Evolutionary conservation across 2,888 invertebrate species (phyloP).

Genomic region (Tetropium fuscum): DNA sequence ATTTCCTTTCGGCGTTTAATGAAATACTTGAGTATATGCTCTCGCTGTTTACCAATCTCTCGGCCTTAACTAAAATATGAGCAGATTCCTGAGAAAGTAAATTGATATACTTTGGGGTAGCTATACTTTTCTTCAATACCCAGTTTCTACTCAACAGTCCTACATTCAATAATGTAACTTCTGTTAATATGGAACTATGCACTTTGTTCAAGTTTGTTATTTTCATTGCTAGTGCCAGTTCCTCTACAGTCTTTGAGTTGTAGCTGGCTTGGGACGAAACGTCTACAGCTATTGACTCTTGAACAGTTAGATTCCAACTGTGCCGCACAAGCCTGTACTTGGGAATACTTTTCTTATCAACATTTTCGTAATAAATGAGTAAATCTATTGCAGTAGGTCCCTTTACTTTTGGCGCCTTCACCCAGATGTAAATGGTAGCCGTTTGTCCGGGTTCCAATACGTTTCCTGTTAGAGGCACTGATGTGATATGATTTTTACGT

Average conservation of each 20-base stretch:
- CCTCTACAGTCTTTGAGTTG: conserved; percentile 65
- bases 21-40: conserved; percentile 62
- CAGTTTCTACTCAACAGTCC: conserved; percentile 74
- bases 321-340: conserved; percentile 74
- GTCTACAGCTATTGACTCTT: conserved; percentile 72
- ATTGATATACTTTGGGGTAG: conserved; percentile 60
- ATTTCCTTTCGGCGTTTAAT: conserved; percentile 51
- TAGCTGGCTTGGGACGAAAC: conserved; percentile 67
- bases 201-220: conserved; percentile 77
- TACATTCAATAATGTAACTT: conserved; percentile 71
- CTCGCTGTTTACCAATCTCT: conserved; percentile 52
- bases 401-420: conserved; percentile 76
- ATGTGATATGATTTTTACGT: conserved; percentile 64
- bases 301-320: conserved; percentile 73
- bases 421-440: conserved; percentile 72
- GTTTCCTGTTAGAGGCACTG: conserved; percentile 64
- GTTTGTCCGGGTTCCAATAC: conserved; percentile 69
- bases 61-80: conserved; percentile 68
- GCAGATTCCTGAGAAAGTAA: conserved; percentile 68
- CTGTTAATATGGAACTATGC: conserved; percentile 71
- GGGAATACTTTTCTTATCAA: conserved; percentile 55
- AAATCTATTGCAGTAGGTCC: conserved; percentile 75
- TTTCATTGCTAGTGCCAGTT: conserved; percentile 76
- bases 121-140: conserved; percentile 65
- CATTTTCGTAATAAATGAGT: conserved; percentile 80